A percentile compares a stretch with the other conserved stretches of the same genome.
Evolutionary conservation across 2,113 vertebrate genomes (phyloP).

Genomic region (Uria aalge): DNA sequence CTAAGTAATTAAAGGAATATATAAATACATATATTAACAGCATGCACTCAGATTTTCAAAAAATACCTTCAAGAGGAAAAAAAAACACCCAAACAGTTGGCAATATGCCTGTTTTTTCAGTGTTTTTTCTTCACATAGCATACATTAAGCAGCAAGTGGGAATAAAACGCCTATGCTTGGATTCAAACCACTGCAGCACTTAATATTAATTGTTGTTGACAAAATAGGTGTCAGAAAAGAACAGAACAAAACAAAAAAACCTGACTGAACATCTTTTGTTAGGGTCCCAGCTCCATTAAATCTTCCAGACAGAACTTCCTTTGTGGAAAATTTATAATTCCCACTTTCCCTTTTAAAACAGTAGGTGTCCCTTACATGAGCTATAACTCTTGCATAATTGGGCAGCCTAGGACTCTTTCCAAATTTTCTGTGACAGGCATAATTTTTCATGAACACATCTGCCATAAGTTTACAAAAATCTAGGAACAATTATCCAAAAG

Average conservation of each 20-base stretch:
- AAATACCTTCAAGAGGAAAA: background rate
- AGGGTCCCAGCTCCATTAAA: slow-evolving; percentile 65
- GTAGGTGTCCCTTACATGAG: slow-evolving; percentile 67
- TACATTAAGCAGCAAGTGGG: background rate
- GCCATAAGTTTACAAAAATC: slow-evolving; percentile 37
- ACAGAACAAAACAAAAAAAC: slow-evolving; percentile 23
- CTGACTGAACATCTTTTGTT: slow-evolving; percentile 63
- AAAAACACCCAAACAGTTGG: background rate
- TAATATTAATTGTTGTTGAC: slow-evolving; percentile 75
- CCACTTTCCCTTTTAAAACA: slow-evolving; percentile 72
- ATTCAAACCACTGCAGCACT: slow-evolving; percentile 42
- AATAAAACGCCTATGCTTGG: slow-evolving; percentile 41
- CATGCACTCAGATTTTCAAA: background rate
- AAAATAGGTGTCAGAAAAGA: slow-evolving; percentile 63
- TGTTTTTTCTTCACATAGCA: background rate
- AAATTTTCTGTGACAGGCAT: slow-evolving; percentile 65
- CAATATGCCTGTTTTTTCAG: background rate
- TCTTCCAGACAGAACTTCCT: slow-evolving; percentile 71
- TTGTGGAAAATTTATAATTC: slow-evolving; percentile 75
- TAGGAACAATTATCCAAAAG: slow-evolving; percentile 49
- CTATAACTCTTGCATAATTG: slow-evolving; percentile 77
- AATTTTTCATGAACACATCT: slow-evolving; percentile 74
- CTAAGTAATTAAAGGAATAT: background rate
- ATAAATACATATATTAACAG: background rate
- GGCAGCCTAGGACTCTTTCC: slow-evolving; percentile 69